Evolutionary conservation across 2,797 vertebrate genomes (phyloP).

Genomic region (Neostethus bicornis): DNA sequence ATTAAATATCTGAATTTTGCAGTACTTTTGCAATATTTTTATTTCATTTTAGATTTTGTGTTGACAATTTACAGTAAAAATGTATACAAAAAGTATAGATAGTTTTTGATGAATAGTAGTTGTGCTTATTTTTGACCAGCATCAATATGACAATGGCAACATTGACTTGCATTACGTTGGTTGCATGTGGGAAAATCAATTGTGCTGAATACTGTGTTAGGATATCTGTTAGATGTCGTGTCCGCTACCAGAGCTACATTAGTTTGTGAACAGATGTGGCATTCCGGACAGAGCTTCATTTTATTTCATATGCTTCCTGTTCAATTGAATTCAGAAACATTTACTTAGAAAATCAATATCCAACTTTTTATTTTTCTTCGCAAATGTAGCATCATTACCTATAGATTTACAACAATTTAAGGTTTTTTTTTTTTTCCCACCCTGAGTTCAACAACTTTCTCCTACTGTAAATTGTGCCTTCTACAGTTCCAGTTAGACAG

Average conservation of each 20-base stretch:
- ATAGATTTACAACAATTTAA: neutral
- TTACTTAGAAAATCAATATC: neutral
- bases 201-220: conserved; percentile 22
- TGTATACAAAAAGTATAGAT: too few relatives aligned
- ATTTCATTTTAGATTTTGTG: too few relatives aligned
- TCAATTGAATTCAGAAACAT: neutral
- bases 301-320: neutral
- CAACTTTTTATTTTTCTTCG: neutral
- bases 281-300: conserved; percentile 23
- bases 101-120: too few relatives aligned
- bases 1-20: too few relatives aligned
- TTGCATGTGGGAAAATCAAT: conserved; percentile 46
- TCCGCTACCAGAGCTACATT: conserved; percentile 39
- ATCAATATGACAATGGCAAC: neutral
- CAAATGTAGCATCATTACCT: neutral
- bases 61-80: too few relatives aligned
- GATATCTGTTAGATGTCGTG: conserved; percentile 39
- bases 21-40: too few relatives aligned
- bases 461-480: conserved; percentile 8
- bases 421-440: neutral
- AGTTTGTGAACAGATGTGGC: conserved; percentile 42
- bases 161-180: conserved; percentile 22
- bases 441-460: conserved; percentile 3
- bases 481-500: conserved; percentile 16
- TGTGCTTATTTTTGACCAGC: conserved; percentile 6